These are phyloP conservation scores for Agrypnia vestita DNA, from an alignment of 1,140 invertebrate genomes.

Conservation along the genomic window DNA sequence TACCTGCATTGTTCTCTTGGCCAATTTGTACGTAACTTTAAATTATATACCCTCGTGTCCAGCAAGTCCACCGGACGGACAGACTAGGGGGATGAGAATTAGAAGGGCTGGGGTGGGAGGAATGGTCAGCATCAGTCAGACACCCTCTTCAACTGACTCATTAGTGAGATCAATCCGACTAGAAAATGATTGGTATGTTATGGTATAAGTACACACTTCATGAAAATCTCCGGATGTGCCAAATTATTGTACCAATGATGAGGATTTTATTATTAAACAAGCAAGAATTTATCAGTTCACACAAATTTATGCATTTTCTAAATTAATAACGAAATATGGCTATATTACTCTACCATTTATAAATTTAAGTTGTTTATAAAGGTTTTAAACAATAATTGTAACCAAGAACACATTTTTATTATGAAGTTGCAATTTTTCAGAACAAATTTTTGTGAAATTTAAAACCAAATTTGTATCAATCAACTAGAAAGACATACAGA, in stretches of 20 bases:
- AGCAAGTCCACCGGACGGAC: constrained; percentile 20
- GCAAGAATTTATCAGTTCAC: background rate
- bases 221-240: background rate
- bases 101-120: constrained; percentile 20
- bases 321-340: too few relatives aligned
- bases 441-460: too few relatives aligned
- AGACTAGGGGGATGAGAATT: constrained; percentile 39
- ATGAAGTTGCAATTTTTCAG: too few relatives aligned
- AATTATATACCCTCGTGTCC: constrained; percentile 57
- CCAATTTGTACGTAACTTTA: constrained; percentile 58
- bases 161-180: constrained; percentile 29
- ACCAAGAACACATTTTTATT: too few relatives aligned
- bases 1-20: constrained; percentile 55
- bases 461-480: too few relatives aligned
- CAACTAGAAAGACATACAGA: too few relatives aligned
- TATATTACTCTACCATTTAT: too few relatives aligned
- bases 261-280: background rate
- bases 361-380: too few relatives aligned
- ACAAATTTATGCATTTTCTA: too few relatives aligned
- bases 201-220: constrained; percentile 19
- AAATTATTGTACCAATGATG: too few relatives aligned
- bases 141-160: constrained; percentile 56
- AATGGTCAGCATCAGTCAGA: constrained; percentile 26
- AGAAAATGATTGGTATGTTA: constrained; percentile 32
- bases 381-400: too few relatives aligned